phyloP scores from a whole-genome alignment of 1,140 invertebrate genomes.

The Leptinotarsa defecta region DNA sequence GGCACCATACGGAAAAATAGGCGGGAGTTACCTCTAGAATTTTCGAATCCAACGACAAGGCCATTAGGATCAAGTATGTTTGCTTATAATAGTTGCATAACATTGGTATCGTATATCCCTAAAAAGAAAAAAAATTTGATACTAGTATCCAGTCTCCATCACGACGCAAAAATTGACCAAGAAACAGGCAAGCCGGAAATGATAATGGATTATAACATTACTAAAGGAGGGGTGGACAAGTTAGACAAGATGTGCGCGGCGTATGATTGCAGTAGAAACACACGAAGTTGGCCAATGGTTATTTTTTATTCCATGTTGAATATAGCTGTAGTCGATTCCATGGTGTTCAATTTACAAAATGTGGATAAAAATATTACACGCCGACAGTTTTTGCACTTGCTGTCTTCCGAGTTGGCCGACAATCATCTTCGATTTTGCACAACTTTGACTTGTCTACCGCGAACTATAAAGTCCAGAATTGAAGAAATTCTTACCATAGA shows the following conservation, averaged over 20 bases:
- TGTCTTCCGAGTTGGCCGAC: background rate
- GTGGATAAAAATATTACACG: background rate
- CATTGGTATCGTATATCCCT: conserved; percentile 43
- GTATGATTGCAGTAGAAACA: conserved; percentile 51
- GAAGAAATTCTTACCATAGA: too few relatives aligned
- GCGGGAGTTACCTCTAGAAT: conserved; percentile 15
- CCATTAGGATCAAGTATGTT: conserved; percentile 31
- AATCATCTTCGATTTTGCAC: background rate
- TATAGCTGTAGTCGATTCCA: conserved; percentile 48
- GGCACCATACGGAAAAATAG: conserved; percentile 46
- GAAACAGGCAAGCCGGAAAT: conserved; percentile 54
- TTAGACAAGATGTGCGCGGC: conserved; percentile 54
- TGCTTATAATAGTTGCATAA: conserved; percentile 28
- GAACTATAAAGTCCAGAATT: background rate
- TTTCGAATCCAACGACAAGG: conserved; percentile 14
- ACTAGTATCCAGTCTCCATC: conserved; percentile 37
- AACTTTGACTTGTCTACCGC: background rate
- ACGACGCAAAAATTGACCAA: conserved; percentile 31
- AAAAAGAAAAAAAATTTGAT: conserved; percentile 44
- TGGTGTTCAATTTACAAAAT: conserved; percentile 21
- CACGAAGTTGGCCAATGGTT: conserved; percentile 41
- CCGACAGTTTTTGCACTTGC: background rate
- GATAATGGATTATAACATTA: conserved; percentile 54
- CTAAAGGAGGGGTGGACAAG: conserved; percentile 57
- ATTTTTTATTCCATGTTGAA: conserved; percentile 48